Conservation (phyloP, 2,113 vertebrate species). For the Rattus norvegicus region GRCr8 NC_086020.1:152937001-152937500, state of each 20-base stretch:
- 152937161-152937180: slow-evolving; percentile 13
- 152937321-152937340: too few relatives aligned
- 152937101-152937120: background rate
- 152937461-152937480: too few relatives aligned
- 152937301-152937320: too few relatives aligned
- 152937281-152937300: background rate
- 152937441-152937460: too few relatives aligned
- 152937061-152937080: background rate
- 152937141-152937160: background rate
- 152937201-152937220: background rate
- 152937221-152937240: background rate
- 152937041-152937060: background rate
- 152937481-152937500: too few relatives aligned
- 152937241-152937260: background rate
- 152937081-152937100: background rate
- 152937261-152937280: background rate
- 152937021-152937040: background rate
- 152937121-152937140: background rate
- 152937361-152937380: too few relatives aligned
- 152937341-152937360: too few relatives aligned
- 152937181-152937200: background rate
- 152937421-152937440: too few relatives aligned
- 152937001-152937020: background rate
- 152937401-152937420: too few relatives aligned
- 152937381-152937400: too few relatives aligned